Evolutionary conservation across 2,113 vertebrate species (phyloP).

Genomic region (Notothenia coriiceps): DNA sequence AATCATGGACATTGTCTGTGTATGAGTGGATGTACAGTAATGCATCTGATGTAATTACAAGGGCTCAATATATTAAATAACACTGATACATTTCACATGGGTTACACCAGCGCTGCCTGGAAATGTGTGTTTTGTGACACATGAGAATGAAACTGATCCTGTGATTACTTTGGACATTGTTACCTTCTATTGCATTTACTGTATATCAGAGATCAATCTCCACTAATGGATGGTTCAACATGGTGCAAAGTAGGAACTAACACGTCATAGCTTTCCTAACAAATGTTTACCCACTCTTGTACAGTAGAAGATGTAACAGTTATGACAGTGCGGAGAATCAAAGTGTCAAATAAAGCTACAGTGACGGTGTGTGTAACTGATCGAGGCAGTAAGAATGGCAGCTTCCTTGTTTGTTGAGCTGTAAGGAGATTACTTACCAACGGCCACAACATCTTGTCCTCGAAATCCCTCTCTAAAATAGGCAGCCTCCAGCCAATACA

Average conservation of each 20-base stretch:
- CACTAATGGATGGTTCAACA: slow-evolving; percentile 15
- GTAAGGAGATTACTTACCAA: slow-evolving; percentile 73
- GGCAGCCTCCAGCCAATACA: slow-evolving; percentile 63
- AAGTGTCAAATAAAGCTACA: slow-evolving; percentile 54
- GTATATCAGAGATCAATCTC: slow-evolving; percentile 31
- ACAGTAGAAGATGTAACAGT: neutral
- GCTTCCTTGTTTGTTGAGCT: slow-evolving; percentile 67
- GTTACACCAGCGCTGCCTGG: slow-evolving; percentile 48
- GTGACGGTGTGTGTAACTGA: slow-evolving; percentile 44
- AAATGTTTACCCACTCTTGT: neutral
- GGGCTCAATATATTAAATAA: slow-evolving; percentile 69
- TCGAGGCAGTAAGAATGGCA: slow-evolving; percentile 54
- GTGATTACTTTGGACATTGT: slow-evolving; percentile 28
- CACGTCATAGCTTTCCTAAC: slow-evolving; percentile 5
- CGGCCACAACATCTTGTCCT: slow-evolving; percentile 63
- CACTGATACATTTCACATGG: slow-evolving; percentile 33
- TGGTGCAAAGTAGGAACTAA: slow-evolving; percentile 12
- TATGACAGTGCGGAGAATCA: neutral
- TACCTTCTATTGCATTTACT: slow-evolving; percentile 36
- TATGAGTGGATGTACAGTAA: slow-evolving; percentile 55
- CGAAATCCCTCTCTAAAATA: slow-evolving; percentile 61
- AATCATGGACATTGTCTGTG: slow-evolving; percentile 30
- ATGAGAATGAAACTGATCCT: slow-evolving; percentile 48
- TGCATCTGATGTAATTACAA: slow-evolving; percentile 72
- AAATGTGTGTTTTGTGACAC: slow-evolving; percentile 45